phyloP scores from a whole-genome alignment of 2,797 vertebrate genomes.

The Diglossa cyanea region DNA sequence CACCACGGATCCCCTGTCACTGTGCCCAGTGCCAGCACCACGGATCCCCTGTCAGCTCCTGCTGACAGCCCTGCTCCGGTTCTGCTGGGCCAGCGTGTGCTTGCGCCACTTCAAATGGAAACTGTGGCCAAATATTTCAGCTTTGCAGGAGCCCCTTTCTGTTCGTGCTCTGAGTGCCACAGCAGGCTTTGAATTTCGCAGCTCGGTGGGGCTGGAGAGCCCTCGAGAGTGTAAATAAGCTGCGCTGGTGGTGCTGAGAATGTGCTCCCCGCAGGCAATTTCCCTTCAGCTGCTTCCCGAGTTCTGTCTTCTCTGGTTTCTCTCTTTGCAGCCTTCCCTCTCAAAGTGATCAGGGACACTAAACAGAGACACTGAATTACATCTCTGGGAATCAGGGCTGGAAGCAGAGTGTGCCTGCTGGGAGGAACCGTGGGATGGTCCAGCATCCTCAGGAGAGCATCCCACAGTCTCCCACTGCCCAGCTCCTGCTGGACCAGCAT shows the following conservation, averaged over 20 bases:
- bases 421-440: rapidly evolving
- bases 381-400: not conserved
- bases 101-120: not conserved
- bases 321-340: not conserved
- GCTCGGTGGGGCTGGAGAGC: constrained; percentile 26
- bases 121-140: not conserved
- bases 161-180: not conserved
- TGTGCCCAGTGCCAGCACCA: too few relatives aligned
- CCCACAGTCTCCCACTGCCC: not conserved
- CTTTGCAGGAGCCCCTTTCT: not conserved
- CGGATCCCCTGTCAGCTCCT: not conserved
- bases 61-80: not conserved
- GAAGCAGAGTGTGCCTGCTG: not conserved
- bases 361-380: not conserved
- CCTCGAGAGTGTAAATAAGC: constrained; percentile 2
- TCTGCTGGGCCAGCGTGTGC: not conserved
- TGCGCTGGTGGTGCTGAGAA: not conserved
- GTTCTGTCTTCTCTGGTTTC: not conserved
- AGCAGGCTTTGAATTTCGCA: not conserved
- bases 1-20: rapidly evolving
- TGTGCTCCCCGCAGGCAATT: not conserved
- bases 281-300: not conserved
- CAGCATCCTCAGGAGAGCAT: not conserved
- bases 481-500: too few relatives aligned
- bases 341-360: not conserved